Conservation (phyloP, 2,888 invertebrate genomes). For the Chironomus riparius region DNA sequence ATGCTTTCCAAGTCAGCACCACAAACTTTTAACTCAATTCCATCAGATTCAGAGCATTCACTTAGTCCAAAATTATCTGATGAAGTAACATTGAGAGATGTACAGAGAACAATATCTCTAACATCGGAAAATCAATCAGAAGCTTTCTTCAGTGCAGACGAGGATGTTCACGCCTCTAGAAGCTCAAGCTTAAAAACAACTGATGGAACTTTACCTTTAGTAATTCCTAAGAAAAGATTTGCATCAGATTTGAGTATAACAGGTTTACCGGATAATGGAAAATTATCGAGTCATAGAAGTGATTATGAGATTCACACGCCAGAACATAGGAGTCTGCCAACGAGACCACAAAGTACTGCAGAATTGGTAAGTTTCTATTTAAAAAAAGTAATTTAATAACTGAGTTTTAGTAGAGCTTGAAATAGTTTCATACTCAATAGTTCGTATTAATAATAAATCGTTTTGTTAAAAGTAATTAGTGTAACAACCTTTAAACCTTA, state of each 20-base stretch:
- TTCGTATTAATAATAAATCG: neutral
- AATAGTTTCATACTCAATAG: neutral
- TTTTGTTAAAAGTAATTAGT: neutral
- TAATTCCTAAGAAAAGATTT: constrained; percentile 37
- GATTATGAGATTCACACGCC: constrained; percentile 56
- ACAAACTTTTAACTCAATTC: constrained; percentile 41
- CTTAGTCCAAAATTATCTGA: constrained; percentile 33
- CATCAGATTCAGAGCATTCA: constrained; percentile 42
- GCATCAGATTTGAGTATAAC: constrained; percentile 42
- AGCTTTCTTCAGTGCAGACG: constrained; percentile 88
- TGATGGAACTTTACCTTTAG: constrained; percentile 16
- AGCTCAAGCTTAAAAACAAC: constrained; percentile 31
- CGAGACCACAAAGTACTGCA: constrained; percentile 42
- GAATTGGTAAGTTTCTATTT: constrained; percentile 38
- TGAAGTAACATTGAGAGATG: constrained; percentile 39
- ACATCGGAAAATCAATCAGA: constrained; percentile 87
- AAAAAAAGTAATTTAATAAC: neutral
- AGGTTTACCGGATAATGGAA: constrained; percentile 35
- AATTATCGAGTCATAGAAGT: constrained; percentile 48
- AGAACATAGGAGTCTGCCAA: constrained; percentile 46
- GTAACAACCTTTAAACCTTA: neutral
- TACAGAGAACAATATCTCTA: constrained; percentile 73
- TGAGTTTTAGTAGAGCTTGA: neutral
- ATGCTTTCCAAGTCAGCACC: constrained; percentile 42
- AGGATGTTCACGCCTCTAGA: constrained; percentile 51